Conservation (phyloP, 2,888 invertebrate genomes). For the Leucophora obtusa region DNA sequence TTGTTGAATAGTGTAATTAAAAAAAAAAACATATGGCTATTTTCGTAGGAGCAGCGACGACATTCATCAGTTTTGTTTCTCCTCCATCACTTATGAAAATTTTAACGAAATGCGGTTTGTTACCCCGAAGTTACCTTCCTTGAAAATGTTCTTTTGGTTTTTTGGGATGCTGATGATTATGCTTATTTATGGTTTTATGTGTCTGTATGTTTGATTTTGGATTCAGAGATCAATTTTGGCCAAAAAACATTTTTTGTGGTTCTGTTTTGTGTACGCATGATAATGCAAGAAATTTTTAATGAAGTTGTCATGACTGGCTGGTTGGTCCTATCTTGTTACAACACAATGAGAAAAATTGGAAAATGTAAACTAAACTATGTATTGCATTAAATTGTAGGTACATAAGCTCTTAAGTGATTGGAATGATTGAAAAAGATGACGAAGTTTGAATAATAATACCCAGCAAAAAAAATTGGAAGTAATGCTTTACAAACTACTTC, state of each 20-base stretch:
- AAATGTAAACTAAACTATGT: neutral
- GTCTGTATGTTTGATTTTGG: conserved; percentile 14
- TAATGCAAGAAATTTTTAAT: conserved; percentile 68
- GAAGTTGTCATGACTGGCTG: conserved; percentile 69
- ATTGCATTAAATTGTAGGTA: neutral
- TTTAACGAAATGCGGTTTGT: too few relatives aligned
- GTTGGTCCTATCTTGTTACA: conserved; percentile 48
- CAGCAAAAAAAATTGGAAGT: too few relatives aligned
- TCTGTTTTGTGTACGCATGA: neutral
- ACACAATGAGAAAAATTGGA: neutral
- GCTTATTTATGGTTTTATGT: conserved; percentile 43
- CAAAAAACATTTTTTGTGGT: too few relatives aligned
- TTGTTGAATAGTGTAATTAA: too few relatives aligned
- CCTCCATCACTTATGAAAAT: too few relatives aligned
- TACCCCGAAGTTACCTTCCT: too few relatives aligned
- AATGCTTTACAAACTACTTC: too few relatives aligned
- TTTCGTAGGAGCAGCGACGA: too few relatives aligned
- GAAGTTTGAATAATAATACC: too few relatives aligned
- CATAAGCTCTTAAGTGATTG: neutral
- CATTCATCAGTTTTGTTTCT: too few relatives aligned
- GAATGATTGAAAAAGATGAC: neutral
- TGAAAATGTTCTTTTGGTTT: neutral
- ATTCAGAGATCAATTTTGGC: neutral
- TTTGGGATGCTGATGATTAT: conserved; percentile 23
- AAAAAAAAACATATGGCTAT: too few relatives aligned